These are phyloP conservation scores for Empidonax alnorum DNA, from an alignment of 2,113 vertebrate genomes.

Conservation along the genomic window DNA sequence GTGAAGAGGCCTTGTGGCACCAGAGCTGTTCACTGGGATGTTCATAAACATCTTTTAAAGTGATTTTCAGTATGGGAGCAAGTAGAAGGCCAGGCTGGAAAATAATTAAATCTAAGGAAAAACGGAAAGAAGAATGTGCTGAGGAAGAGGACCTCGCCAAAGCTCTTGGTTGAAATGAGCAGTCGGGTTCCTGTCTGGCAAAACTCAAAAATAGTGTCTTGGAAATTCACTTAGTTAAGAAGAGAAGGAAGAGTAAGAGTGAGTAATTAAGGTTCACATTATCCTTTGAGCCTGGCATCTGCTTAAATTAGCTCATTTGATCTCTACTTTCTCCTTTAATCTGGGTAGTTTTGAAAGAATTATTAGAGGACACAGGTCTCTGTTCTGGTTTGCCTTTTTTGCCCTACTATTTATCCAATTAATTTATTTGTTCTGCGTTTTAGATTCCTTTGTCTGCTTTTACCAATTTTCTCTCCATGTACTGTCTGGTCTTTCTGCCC, in stretches of 20 bases:
- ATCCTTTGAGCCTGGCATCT: conserved; percentile 19
- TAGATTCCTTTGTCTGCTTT: conserved; percentile 20
- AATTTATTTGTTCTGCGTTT: conserved; percentile 17
- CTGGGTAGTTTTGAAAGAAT: neutral
- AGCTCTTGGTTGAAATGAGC: neutral
- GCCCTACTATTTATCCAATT: conserved; percentile 10
- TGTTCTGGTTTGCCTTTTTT: conserved; percentile 8
- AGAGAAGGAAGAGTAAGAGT: neutral
- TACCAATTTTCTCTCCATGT: neutral
- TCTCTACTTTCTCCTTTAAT: conserved; percentile 50
- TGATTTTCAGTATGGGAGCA: neutral
- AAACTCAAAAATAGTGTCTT: conserved; percentile 14
- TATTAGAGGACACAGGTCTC: neutral
- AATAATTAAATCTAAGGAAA: neutral
- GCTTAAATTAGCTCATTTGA: conserved; percentile 44
- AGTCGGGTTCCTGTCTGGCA: conserved; percentile 29
- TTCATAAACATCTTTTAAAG: neutral
- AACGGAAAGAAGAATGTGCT: neutral
- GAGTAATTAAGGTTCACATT: conserved; percentile 36
- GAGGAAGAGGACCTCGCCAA: neutral
- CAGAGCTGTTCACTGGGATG: neutral
- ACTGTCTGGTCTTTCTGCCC: neutral
- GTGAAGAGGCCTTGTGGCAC: neutral
- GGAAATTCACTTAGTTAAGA: conserved; percentile 20
- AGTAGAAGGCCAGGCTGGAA: conserved; percentile 11